Conservation (phyloP, 92 coral and sea anemone genomes). For the Epizoanthus ramosus region DNA sequence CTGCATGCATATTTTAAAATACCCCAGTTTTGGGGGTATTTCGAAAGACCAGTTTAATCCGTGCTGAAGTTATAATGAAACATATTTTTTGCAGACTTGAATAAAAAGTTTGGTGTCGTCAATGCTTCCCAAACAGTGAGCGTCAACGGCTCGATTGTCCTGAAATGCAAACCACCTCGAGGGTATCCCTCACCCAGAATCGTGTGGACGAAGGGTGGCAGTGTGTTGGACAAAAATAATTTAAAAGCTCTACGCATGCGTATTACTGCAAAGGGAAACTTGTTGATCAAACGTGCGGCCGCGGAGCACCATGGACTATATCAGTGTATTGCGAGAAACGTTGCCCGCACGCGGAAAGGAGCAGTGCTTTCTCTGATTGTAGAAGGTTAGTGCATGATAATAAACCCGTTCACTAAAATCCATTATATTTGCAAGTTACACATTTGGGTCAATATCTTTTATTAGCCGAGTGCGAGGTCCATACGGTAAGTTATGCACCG, state of each 20-base stretch:
- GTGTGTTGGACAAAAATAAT: background rate
- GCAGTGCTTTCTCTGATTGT: constrained; percentile 18
- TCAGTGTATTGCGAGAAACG: constrained; percentile 34
- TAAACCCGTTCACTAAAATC: background rate
- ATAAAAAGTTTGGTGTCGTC: background rate
- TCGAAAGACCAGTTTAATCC: too few relatives aligned
- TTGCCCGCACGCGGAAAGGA: constrained; percentile 28
- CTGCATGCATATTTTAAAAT: too few relatives aligned
- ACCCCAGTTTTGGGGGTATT: too few relatives aligned
- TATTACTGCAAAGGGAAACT: background rate
- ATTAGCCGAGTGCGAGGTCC: too few relatives aligned
- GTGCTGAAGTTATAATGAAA: too few relatives aligned
- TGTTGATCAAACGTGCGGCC: constrained; percentile 1
- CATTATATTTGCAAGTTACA: background rate
- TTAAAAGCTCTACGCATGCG: background rate
- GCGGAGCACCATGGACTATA: background rate
- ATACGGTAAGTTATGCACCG: too few relatives aligned
- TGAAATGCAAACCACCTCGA: background rate
- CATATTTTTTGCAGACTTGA: constrained; percentile 8
- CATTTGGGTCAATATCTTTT: too few relatives aligned
- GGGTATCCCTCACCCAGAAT: background rate
- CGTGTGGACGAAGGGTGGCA: background rate
- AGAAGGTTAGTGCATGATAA: background rate
- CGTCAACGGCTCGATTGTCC: background rate
- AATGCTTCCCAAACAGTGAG: background rate